Conservation (phyloP, 2,113 vertebrate genomes). For the Sphaerodactylus townsendi region DNA sequence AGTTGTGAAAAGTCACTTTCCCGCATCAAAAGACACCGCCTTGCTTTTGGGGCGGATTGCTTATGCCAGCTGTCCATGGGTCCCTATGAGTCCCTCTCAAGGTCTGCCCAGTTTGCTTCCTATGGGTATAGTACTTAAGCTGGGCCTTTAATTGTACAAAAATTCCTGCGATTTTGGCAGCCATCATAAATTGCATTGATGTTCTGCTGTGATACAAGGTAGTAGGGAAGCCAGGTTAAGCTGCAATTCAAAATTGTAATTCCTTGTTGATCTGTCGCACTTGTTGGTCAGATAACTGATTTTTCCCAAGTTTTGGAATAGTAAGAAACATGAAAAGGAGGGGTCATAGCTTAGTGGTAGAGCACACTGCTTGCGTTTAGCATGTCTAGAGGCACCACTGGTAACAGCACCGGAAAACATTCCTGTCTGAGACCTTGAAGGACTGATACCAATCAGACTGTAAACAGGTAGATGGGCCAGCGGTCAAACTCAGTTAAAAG, state of each 20-base stretch:
- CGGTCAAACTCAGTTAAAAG: too few relatives aligned
- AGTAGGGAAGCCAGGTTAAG: background rate
- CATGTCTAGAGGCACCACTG: too few relatives aligned
- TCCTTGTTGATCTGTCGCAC: background rate
- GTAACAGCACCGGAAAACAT: too few relatives aligned
- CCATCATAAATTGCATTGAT: background rate
- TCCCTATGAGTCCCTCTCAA: background rate
- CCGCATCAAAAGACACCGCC: background rate
- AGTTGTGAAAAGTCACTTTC: background rate
- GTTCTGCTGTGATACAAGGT: background rate
- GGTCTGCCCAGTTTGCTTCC: background rate
- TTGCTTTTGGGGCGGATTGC: too few relatives aligned
- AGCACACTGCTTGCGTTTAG: too few relatives aligned
- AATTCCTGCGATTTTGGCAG: background rate
- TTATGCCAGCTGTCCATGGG: background rate
- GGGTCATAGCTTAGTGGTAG: too few relatives aligned
- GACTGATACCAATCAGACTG: too few relatives aligned
- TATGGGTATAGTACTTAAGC: background rate
- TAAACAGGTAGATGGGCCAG: too few relatives aligned
- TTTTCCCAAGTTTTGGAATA: background rate
- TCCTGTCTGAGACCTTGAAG: too few relatives aligned
- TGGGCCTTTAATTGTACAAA: background rate
- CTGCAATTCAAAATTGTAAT: background rate
- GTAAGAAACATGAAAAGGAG: background rate
- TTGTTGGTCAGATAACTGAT: background rate